Percentiles rank a stretch among this genome's conserved stretches.
phyloP scores from a whole-genome alignment of 2,888 invertebrate species.

The Apamea anceps region DNA sequence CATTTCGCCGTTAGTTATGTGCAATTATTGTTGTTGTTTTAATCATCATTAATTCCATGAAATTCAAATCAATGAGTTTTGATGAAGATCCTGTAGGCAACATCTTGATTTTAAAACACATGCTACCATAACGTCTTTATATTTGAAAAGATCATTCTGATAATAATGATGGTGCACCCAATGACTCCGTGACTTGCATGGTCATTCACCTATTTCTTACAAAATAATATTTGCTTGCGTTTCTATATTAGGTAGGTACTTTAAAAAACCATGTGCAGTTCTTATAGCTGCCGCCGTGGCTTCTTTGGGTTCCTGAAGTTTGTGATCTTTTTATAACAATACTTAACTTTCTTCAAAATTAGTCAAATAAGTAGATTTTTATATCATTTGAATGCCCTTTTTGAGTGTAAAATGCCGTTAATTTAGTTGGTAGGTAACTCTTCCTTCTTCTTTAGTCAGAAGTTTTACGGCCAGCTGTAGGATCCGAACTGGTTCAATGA shows the following conservation, averaged over 20 bases:
- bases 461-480: not conserved
- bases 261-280: not conserved
- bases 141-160: not conserved
- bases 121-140: not conserved
- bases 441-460: not conserved
- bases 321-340: not conserved
- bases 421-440: not conserved
- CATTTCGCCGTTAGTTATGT: not conserved
- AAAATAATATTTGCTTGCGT: not conserved
- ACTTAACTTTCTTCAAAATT: not conserved
- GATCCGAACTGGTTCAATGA: not conserved
- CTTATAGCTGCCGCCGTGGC: not conserved
- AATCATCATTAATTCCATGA: not conserved
- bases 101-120: not conserved
- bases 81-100: not conserved
- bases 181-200: constrained; percentile 33
- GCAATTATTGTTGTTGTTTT: not conserved
- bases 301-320: too few species aligned
- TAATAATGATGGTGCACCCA: constrained; percentile 1
- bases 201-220: constrained; percentile 8
- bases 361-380: not conserved
- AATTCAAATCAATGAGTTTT: not conserved
- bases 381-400: not conserved
- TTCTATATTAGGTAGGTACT: not conserved
- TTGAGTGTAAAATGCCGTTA: not conserved